These are phyloP conservation scores for Fistularia commersonii DNA, from an alignment of 2,797 vertebrate genomes.

Conservation along the genomic window DNA sequence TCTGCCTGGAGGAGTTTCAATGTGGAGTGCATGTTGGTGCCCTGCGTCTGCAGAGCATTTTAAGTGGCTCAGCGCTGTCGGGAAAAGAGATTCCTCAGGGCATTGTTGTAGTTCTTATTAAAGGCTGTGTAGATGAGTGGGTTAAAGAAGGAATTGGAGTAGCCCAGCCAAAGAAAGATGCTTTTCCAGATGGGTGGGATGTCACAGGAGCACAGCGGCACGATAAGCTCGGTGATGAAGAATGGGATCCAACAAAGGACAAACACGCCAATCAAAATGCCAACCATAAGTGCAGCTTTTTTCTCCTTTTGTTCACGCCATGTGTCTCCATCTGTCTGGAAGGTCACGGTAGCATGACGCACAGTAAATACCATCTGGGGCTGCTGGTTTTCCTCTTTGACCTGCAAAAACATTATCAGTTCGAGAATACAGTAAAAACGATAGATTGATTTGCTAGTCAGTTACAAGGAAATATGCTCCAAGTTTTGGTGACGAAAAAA, in stretches of 20 bases:
- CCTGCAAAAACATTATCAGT: conserved; percentile 63
- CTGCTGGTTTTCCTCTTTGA: conserved; percentile 80
- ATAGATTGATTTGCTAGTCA: conserved; percentile 12
- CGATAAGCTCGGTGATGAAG: conserved; percentile 93
- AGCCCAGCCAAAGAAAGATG: conserved; percentile 96
- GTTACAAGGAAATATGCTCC: conserved; percentile 1
- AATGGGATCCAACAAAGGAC: conserved; percentile 98
- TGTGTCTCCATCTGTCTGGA: conserved; percentile 89
- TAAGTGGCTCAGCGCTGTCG: conserved; percentile 77
- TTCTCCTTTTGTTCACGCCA: conserved; percentile 97
- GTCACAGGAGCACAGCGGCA: conserved; percentile 88
- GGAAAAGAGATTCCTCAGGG: conserved; percentile 91
- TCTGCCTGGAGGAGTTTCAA: conserved; percentile 7
- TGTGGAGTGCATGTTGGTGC: conserved; percentile 35
- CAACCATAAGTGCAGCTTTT: conserved; percentile 92
- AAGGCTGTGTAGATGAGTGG: conserved; percentile 97
- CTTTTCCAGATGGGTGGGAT: conserved; percentile 93
- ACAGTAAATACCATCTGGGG: conserved; percentile 88
- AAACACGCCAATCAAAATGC: conserved; percentile 93
- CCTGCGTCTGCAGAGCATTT: neutral
- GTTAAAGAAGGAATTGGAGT: conserved; percentile 98
- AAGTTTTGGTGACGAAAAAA: too few species aligned
- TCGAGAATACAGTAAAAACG: conserved; percentile 12
- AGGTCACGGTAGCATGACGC: conserved; percentile 86
- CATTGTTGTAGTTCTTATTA: conserved; percentile 97